Evolutionary conservation across 2,888 invertebrate species (phyloP).

Genomic region (Phaedon cochleariae): DNA sequence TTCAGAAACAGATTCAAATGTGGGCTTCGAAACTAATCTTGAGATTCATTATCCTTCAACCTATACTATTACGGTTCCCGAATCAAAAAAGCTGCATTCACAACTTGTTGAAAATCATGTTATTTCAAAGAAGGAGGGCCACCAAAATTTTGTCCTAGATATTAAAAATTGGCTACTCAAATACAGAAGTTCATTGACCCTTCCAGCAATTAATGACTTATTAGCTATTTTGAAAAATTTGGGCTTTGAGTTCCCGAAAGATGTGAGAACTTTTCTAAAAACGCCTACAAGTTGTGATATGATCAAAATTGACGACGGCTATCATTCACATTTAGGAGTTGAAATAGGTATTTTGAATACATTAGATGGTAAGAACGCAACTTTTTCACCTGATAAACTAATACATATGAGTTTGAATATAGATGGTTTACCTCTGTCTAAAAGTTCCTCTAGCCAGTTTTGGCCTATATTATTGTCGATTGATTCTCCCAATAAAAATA

Average conservation of each 20-base stretch:
- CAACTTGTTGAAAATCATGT: slow-evolving; percentile 8
- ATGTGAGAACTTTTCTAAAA: slow-evolving; percentile 12
- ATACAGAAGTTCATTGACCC: slow-evolving; percentile 4
- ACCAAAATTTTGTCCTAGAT: slow-evolving; percentile 6
- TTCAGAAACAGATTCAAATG: slow-evolving; percentile 1
- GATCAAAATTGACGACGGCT: slow-evolving; percentile 10
- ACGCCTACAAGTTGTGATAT: slow-evolving; percentile 10
- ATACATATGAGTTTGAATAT: slow-evolving; percentile 5
- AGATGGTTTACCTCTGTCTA: slow-evolving; percentile 7
- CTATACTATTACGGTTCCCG: slow-evolving; percentile 2
- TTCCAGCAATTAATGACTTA: slow-evolving; percentile 2
- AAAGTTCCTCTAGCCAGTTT: slow-evolving; percentile 6
- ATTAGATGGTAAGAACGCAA: slow-evolving; percentile 6
- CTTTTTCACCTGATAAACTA: not conserved
- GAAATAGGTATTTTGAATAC: slow-evolving; percentile 5
- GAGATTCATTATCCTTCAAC: slow-evolving; percentile 8
- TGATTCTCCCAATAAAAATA: slow-evolving; percentile 10
- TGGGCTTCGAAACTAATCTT: slow-evolving; percentile 1
- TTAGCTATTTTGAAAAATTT: not conserved
- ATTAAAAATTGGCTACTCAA: slow-evolving; percentile 8
- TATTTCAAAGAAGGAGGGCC: slow-evolving; percentile 1
- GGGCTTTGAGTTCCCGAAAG: slow-evolving; percentile 11
- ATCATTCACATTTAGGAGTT: slow-evolving; percentile 14
- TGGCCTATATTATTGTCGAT: slow-evolving; percentile 4
- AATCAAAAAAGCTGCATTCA: slow-evolving; percentile 4